These are phyloP conservation scores for Drosophila paramelanica DNA, from an alignment of 2,888 invertebrate genomes.

Conservation along the genomic window DNA sequence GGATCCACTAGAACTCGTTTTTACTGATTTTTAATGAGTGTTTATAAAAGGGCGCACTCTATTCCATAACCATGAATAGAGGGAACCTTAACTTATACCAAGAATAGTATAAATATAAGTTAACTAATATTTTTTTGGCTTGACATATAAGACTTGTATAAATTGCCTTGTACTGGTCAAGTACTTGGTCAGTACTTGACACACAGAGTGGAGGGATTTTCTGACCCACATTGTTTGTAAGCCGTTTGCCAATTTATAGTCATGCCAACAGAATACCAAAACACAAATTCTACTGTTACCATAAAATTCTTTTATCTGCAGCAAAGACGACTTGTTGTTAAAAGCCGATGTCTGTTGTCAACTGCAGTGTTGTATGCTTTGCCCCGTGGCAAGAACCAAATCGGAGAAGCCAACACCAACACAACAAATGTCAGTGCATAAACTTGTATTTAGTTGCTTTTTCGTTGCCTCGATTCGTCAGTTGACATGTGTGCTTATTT, in stretches of 20 bases:
- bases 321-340: background rate
- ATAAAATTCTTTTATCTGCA: conserved; percentile 5
- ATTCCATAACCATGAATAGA: too few species aligned
- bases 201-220: conserved; percentile 1
- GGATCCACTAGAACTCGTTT: too few species aligned
- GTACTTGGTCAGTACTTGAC: too few species aligned
- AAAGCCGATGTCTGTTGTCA: conserved; percentile 7
- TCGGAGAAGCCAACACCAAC: conserved; percentile 8
- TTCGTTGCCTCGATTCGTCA: conserved; percentile 9
- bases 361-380: conserved; percentile 10
- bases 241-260: conserved; percentile 4
- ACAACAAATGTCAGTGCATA: conserved; percentile 10
- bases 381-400: conserved; percentile 12
- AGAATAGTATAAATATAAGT: too few species aligned
- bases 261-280: background rate
- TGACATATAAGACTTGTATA: too few species aligned
- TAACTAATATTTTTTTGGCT: too few species aligned
- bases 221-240: background rate
- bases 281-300: conserved; percentile 7
- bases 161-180: too few species aligned
- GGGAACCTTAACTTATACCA: too few species aligned
- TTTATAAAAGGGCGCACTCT: background rate
- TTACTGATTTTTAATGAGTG: background rate
- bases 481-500: conserved; percentile 45
- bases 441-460: conserved; percentile 20